These are phyloP conservation scores for Acleris cristana DNA, from an alignment of 2,888 invertebrate species.

Conservation along the genomic window DNA sequence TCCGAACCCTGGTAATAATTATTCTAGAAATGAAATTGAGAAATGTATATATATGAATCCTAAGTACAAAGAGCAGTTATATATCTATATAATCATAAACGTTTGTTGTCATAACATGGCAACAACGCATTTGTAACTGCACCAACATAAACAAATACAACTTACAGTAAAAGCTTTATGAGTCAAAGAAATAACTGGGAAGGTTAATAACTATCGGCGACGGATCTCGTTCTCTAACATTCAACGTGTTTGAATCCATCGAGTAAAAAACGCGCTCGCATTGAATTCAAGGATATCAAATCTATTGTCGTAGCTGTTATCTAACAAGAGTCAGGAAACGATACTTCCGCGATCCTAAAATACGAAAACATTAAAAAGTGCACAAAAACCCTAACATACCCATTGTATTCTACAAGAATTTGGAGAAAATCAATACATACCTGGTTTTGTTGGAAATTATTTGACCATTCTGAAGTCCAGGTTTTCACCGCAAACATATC, in stretches of 20 bases:
- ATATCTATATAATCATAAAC: too few relatives aligned
- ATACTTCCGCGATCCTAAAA: slow-evolving; percentile 16
- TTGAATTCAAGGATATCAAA: slow-evolving; percentile 35
- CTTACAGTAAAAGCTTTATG: too few relatives aligned
- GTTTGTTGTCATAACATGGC: too few relatives aligned
- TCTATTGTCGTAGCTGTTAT: slow-evolving; percentile 32
- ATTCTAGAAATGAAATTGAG: too few relatives aligned
- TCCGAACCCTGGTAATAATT: too few relatives aligned
- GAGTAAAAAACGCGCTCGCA: slow-evolving; percentile 9
- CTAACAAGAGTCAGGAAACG: slow-evolving; percentile 23
- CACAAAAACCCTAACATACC: background rate
- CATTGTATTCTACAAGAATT: slow-evolving; percentile 3
- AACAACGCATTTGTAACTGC: too few relatives aligned
- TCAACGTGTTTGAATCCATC: slow-evolving; percentile 8
- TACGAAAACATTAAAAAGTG: background rate
- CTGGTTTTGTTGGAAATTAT: slow-evolving; percentile 79
- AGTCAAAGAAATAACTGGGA: too few relatives aligned
- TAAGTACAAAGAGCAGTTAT: too few relatives aligned
- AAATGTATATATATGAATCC: too few relatives aligned
- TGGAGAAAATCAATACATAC: slow-evolving; percentile 62
- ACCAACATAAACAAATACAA: too few relatives aligned
- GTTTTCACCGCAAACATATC: slow-evolving; percentile 79
- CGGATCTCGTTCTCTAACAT: background rate
- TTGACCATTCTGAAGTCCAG: slow-evolving; percentile 78
- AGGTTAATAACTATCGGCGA: too few relatives aligned